Evolutionary conservation across 2,888 invertebrate genomes (phyloP), one percentile per base, ranked within the genome.

Genomic region (Tanytarsus gracilentus): DNA sequence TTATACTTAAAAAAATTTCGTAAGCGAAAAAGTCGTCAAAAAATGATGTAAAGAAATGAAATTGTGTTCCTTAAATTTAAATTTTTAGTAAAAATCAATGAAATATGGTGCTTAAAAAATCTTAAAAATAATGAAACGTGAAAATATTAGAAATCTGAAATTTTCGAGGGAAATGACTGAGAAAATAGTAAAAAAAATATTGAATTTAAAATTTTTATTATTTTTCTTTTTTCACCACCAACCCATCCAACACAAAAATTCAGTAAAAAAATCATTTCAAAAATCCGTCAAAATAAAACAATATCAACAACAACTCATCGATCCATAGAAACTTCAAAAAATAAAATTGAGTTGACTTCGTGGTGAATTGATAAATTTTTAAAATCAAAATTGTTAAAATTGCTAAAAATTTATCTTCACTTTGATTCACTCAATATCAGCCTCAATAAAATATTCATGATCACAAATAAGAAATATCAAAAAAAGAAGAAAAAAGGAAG

Each of bases 61-160:
- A 56, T 48, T 58, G 58, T 58, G 58, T 58, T 58, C 58, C 58
- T 58, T 58, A 40, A 30, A 48, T 18, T 18, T 29, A 29, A 36
- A 48, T 58, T 26, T 49, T 49, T 49, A 49, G 49, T 49, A 27
- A 53, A 53, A n/a, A 23, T 23, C 33, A 23, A 58, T 40, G n/a
- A 27, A 58, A 58, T 27, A 58, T 58, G 58, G 58, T 58, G 58
- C 58, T 58, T 44, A 40, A 55, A 18, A 53, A 36, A 29, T 25
- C 23, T 36, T 36, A 36, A n/a, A n/a, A 44, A 58, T 48, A 18
- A 48, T 29, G 18, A 51, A 51, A 29, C 27, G 49, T 49, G 11
- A 25, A 56, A 53, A 55, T 39, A 53, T 56, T 14, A 40, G 11
- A 56, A 56, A 39, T 53, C 23, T 40, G 16, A n/a, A n/a, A n/a